Evolutionary conservation across 2,888 invertebrate genomes (phyloP), one percentile per base, ranked within the genome.

Genomic region (Trachelus stipa): DNA sequence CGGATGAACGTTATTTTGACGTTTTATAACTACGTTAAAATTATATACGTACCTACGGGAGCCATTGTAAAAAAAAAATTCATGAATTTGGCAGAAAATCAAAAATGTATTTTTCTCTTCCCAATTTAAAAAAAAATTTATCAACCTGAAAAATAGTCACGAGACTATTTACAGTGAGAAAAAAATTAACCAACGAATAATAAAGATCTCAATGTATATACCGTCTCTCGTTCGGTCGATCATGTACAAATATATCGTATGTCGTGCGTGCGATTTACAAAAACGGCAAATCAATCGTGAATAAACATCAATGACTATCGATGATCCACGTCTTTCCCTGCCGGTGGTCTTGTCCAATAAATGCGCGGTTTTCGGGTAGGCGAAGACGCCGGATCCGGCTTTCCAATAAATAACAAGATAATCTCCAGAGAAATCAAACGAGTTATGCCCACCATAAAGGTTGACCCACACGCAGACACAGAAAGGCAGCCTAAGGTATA

Each of bases 361-460:
- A 71, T 71, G 23, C 71, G 71, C 71, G 74, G 78, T 78, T 87
- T 87, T 86, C 82, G 86, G 84, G 81, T 82, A 84, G 82, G 79
- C 82, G 84, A 86, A 84, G 86, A 86, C 85, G 85, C 83, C 85
- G 82, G 83, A 85, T 84, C 82, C 82, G 84, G 84, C 87, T 90
- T 89, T 88, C 88, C 87, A 89, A 90, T 90, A 90, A 90, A 90
- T 90, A 90, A 90, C 87, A 82, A 87, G 90, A 90, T 90, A 90
- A 90, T 90, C 90, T 90, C 85, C 33, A 83, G 88, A 89, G 90
- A 89, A 90, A 90, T 89, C 88, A 89, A 86, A 86, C 89, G 86
- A 90, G 89, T 89, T 89, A 89, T 89, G 88, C 85, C 86, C 87
- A 87, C 88, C 87, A 88, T 90, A 90, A 90, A 90, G 88, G 86